Conservation (phyloP, 2,888 invertebrate species). For the Drosophila macrothrix region DNA sequence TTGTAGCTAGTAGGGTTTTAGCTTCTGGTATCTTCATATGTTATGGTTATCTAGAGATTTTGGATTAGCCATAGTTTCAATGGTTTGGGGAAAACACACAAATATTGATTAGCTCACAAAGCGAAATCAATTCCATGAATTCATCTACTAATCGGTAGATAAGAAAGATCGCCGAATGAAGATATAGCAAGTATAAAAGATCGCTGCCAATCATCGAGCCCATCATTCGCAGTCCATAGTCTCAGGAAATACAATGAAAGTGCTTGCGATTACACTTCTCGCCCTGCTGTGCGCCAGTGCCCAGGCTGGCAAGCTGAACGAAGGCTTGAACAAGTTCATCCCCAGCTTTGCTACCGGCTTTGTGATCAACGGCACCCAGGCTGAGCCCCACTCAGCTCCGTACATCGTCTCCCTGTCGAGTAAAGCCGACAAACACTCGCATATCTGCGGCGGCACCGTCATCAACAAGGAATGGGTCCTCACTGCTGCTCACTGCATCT, state of each 20-base stretch:
- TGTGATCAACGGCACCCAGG: conserved; percentile 83
- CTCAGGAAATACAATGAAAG: conserved; percentile 68
- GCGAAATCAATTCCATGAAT: conserved; percentile 56
- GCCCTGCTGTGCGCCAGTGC: conserved; percentile 68
- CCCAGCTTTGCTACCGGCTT: conserved; percentile 77
- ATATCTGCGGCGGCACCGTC: conserved; percentile 86
- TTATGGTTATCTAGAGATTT: conserved; percentile 9
- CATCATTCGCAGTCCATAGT: conserved; percentile 20
- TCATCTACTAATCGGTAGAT: conserved; percentile 34
- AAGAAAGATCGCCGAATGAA: background rate
- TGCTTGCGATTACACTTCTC: conserved; percentile 61
- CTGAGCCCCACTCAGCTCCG: conserved; percentile 84
- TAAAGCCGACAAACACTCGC: conserved; percentile 65
- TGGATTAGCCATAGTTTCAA: conserved; percentile 22
- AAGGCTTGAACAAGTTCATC: conserved; percentile 60
- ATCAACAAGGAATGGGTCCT: conserved; percentile 83
- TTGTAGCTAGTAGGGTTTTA: background rate
- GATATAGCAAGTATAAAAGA: conserved; percentile 52
- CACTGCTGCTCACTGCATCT: conserved; percentile 84
- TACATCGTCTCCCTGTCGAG: conserved; percentile 85
- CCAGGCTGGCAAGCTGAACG: conserved; percentile 65
- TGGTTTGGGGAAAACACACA: conserved; percentile 7
- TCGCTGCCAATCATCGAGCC: background rate
- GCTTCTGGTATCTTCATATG: background rate
- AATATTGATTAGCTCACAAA: conserved; percentile 17